Conservation (phyloP, 2,888 invertebrate genomes). For the Acrocyrtus sp. region DNA sequence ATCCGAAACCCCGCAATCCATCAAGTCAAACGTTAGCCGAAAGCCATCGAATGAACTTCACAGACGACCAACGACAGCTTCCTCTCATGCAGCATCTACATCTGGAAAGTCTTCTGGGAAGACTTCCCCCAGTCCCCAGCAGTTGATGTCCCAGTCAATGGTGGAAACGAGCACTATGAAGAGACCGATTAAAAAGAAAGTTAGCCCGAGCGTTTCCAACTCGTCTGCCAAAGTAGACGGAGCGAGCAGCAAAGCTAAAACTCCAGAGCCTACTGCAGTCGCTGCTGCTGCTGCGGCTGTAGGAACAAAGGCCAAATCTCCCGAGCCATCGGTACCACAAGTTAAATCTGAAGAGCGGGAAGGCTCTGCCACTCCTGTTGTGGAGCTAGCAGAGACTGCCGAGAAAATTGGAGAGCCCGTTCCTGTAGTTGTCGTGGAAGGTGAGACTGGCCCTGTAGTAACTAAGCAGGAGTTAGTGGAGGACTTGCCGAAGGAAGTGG, state of each 20-base stretch:
- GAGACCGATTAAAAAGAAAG: conserved; percentile 43
- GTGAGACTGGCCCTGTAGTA: neutral
- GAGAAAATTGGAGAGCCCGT: neutral
- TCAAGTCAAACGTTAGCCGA: conserved; percentile 33
- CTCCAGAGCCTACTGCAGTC: conserved; percentile 10
- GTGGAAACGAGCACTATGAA: conserved; percentile 55
- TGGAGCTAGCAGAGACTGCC: neutral
- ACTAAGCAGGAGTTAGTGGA: neutral
- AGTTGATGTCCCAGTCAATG: conserved; percentile 9
- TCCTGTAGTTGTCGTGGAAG: neutral
- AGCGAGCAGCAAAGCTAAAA: neutral
- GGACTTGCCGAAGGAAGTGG: neutral
- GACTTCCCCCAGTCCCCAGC: conserved; percentile 37
- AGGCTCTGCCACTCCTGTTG: conserved; percentile 6
- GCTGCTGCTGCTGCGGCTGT: neutral
- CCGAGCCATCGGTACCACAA: conserved; percentile 1
- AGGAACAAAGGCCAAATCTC: neutral
- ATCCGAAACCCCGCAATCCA: conserved; percentile 32
- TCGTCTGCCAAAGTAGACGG: neutral
- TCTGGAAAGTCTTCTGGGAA: conserved; percentile 48
- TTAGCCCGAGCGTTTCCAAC: conserved; percentile 21
- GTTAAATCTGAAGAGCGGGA: neutral
- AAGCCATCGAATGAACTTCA: conserved; percentile 32
- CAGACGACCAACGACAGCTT: neutral
- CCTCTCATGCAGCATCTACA: neutral